Evolutionary conservation across 2,797 vertebrate genomes (phyloP).

Genomic region (Tadarida brasiliensis): DNA sequence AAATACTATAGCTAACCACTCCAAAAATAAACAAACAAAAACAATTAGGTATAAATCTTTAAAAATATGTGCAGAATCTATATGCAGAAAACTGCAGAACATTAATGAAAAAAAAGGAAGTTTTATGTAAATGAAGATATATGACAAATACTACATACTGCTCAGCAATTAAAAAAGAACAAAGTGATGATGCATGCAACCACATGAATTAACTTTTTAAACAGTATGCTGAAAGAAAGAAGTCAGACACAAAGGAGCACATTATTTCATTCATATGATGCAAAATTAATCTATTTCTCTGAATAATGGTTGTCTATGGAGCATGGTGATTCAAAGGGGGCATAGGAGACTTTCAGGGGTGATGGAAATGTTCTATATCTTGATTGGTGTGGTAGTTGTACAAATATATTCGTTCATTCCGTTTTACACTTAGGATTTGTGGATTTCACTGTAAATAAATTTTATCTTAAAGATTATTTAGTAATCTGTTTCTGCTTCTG

Average conservation of each 20-base stretch:
- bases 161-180: not conserved
- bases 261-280: not conserved
- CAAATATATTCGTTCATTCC: not conserved
- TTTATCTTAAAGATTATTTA: conserved; percentile 35
- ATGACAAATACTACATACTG: not conserved
- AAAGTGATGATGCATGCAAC: not conserved
- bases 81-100: not conserved
- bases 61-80: not conserved
- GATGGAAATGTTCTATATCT: not conserved
- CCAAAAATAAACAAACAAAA: conserved; percentile 17
- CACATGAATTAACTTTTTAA: not conserved
- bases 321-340: not conserved
- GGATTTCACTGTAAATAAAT: conserved; percentile 8
- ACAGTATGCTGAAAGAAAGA: not conserved
- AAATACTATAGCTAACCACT: not conserved
- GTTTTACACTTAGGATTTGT: not conserved
- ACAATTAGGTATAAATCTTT: not conserved
- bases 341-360: not conserved
- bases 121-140: not conserved
- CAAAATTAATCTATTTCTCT: conserved; percentile 31
- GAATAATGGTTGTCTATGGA: not conserved
- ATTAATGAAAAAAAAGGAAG: not conserved
- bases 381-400: not conserved
- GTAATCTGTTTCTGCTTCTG: not conserved
- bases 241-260: not conserved